phyloP scores from a whole-genome alignment of 1,140 invertebrate species.

The Cydia pomonella region DNA sequence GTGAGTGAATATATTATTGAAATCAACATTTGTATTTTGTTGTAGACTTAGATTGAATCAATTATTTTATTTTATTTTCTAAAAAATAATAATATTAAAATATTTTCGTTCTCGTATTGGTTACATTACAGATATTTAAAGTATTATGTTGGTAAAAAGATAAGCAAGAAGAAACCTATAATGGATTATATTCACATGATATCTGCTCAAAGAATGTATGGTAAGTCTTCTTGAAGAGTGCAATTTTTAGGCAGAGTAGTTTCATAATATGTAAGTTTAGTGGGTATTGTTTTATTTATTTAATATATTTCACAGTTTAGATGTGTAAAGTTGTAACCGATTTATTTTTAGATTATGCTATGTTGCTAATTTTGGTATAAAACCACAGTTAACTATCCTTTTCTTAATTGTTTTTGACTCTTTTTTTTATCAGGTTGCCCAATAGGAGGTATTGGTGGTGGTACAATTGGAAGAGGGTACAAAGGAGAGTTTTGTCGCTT shows the following conservation, averaged over 20 bases:
- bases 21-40: background rate
- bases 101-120: slow-evolving; percentile 33
- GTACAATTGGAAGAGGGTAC: slow-evolving; percentile 94
- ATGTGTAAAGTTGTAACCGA: no score
- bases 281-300: no score
- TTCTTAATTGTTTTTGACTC: slow-evolving; percentile 37
- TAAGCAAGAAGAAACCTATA: slow-evolving; percentile 66
- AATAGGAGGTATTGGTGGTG: slow-evolving; percentile 94
- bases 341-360: no score
- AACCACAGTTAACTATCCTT: slow-evolving; percentile 25
- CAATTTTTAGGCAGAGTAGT: background rate
- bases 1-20: slow-evolving; percentile 66
- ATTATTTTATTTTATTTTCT: background rate
- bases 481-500: slow-evolving; percentile 96
- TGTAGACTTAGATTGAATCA: background rate
- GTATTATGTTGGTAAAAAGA: slow-evolving; percentile 63
- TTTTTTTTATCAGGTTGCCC: slow-evolving; percentile 87
- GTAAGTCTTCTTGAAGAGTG: slow-evolving; percentile 46
- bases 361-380: background rate
- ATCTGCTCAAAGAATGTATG: slow-evolving; percentile 70
- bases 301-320: slow-evolving; percentile 11
- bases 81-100: background rate
- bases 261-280: background rate
- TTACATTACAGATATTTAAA: slow-evolving; percentile 62
- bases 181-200: slow-evolving; percentile 73